Evolutionary conservation across 2,113 vertebrate genomes (phyloP).

Genomic region (Megaceryle torquata): DNA sequence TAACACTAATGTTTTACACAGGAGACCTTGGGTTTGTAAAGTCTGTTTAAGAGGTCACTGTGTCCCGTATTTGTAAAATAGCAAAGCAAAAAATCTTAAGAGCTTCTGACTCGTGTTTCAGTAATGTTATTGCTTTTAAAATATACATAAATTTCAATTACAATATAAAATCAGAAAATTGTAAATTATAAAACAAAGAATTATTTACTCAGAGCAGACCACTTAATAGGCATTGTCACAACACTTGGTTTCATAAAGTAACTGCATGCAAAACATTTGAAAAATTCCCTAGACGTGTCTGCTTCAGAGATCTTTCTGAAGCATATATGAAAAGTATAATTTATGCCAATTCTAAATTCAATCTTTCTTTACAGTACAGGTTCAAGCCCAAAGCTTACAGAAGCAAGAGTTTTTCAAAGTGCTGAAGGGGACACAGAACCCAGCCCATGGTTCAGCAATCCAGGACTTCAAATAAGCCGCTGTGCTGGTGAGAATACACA

Average conservation of each 20-base stretch:
- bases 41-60: neutral
- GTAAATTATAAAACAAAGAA: neutral
- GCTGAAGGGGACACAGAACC: neutral
- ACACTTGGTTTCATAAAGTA: neutral
- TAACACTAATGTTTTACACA: neutral
- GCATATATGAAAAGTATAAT: neutral
- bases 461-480: neutral
- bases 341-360: neutral
- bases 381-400: neutral
- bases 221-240: neutral
- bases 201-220: neutral
- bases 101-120: neutral
- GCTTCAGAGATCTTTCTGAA: neutral
- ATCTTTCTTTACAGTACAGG: neutral
- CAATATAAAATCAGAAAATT: neutral
- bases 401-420: neutral
- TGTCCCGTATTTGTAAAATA: neutral
- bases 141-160: neutral
- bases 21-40: neutral
- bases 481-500: neutral
- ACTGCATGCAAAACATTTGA: neutral
- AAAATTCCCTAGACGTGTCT: neutral
- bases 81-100: neutral
- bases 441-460: neutral
- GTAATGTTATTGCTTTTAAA: neutral